Evolutionary conservation across 2,888 invertebrate species (phyloP).

Genomic region (Zaprionus obscuricornis): DNA sequence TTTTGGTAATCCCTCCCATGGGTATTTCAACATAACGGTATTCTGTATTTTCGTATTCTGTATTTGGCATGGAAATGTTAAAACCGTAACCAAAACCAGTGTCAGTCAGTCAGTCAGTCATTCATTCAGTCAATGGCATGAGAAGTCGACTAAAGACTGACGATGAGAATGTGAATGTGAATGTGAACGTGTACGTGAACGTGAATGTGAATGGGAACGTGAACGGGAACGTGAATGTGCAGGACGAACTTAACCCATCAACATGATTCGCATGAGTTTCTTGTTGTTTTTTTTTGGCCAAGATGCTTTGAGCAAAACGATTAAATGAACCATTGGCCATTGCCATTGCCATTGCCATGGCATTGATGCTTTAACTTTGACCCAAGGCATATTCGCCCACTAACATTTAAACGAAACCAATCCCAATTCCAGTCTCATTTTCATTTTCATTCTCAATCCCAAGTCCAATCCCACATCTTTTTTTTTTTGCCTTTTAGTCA

Average conservation of each 20-base stretch:
- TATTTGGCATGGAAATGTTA: conserved; percentile 42
- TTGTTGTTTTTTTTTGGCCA: conserved; percentile 29
- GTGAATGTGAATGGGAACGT: no score
- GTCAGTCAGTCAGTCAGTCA: background rate
- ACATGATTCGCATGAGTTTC: conserved; percentile 33
- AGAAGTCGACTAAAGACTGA: no score
- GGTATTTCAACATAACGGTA: conserved; percentile 47
- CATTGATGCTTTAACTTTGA: conserved; percentile 57
- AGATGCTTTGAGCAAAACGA: conserved; percentile 62
- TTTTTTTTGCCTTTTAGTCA: background rate
- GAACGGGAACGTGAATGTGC: no score
- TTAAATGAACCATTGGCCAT: conserved; percentile 74
- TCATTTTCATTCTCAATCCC: conserved; percentile 18
- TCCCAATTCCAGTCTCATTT: conserved; percentile 4
- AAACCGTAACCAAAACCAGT: conserved; percentile 26
- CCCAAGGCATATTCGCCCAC: conserved; percentile 15
- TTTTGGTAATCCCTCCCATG: conserved; percentile 75
- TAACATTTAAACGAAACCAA: background rate
- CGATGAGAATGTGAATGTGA: no score
- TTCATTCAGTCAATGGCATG: no score
- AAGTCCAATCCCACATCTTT: conserved; percentile 1
- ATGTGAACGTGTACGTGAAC: no score
- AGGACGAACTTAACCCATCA: background rate
- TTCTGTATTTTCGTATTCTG: conserved; percentile 6
- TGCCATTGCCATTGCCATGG: conserved; percentile 56